Evolutionary conservation across 2,888 invertebrate genomes (phyloP).

Genomic region (Autographa gamma): DNA sequence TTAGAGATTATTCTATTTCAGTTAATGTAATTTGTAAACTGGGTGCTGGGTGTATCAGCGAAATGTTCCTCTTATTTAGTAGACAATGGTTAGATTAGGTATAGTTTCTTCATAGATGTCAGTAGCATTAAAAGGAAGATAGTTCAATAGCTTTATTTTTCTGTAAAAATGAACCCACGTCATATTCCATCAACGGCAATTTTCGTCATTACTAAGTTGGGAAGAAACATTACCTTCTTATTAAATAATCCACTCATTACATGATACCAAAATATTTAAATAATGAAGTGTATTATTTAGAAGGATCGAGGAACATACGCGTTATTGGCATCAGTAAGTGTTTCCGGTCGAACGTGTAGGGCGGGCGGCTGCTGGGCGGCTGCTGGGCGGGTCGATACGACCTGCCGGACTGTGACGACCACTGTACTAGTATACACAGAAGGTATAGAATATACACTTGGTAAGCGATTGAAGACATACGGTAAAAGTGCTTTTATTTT

Average conservation of each 20-base stretch:
- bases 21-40: not conserved
- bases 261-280: not conserved
- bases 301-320: conserved; percentile 8
- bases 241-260: not conserved
- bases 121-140: too few relatives aligned
- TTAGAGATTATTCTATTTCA: not conserved
- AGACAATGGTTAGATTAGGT: too few relatives aligned
- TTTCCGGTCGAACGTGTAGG: conserved; percentile 20
- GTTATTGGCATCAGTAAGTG: conserved; percentile 29
- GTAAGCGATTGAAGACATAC: not conserved
- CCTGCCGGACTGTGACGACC: conserved; percentile 28
- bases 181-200: not conserved
- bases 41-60: not conserved
- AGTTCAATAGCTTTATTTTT: too few relatives aligned
- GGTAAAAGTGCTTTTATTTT: not conserved
- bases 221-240: not conserved
- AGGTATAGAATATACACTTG: not conserved
- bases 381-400: conserved; percentile 42
- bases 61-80: not conserved
- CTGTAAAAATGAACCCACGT: too few relatives aligned
- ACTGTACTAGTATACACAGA: conserved; percentile 12
- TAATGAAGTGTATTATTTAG: conserved; percentile 4
- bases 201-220: not conserved
- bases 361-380: conserved; percentile 31
- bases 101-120: too few relatives aligned